phyloP scores from a whole-genome alignment of 1,140 invertebrate species.

The Octopus bimaculoides region DNA sequence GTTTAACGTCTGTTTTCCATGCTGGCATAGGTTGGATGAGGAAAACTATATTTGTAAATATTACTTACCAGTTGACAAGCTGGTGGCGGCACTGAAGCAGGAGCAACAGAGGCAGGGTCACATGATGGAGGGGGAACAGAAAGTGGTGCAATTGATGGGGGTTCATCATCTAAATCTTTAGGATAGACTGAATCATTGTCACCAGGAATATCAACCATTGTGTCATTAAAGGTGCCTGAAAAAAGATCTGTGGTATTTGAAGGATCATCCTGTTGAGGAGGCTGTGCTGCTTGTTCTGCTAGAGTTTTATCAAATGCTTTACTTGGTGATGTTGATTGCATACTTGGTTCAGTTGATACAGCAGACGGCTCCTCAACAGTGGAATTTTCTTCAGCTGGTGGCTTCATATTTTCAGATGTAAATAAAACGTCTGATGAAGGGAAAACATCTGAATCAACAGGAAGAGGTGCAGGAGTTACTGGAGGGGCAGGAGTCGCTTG shows the following conservation, averaged over 20 bases:
- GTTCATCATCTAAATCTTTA: constrained; percentile 31
- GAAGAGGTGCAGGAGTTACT: too few relatives aligned
- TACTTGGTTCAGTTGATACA: constrained; percentile 16
- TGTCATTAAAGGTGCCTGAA: constrained; percentile 11
- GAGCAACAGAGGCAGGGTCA: constrained; percentile 36
- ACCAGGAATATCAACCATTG: constrained; percentile 19
- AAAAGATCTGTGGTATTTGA: constrained; percentile 10
- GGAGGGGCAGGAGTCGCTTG: too few relatives aligned
- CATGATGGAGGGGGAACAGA: constrained; percentile 41
- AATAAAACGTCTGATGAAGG: constrained; percentile 5
- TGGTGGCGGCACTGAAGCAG: constrained; percentile 26
- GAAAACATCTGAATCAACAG: neutral
- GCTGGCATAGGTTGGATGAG: too few relatives aligned
- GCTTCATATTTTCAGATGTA: neutral
- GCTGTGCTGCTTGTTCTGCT: constrained; percentile 17
- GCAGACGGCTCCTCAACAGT: constrained; percentile 17
- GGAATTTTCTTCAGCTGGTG: constrained; percentile 2
- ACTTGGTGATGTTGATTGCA: neutral
- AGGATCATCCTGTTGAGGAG: constrained; percentile 23
- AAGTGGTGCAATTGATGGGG: constrained; percentile 42
- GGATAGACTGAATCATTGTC: constrained; percentile 25
- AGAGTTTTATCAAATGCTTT: neutral
- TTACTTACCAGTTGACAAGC: neutral
- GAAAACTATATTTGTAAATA: neutral
- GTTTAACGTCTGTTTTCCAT: too few relatives aligned